These are phyloP conservation scores for Platichthys flesus DNA, from an alignment of 2,113 vertebrate species.

Conservation along the genomic window DNA sequence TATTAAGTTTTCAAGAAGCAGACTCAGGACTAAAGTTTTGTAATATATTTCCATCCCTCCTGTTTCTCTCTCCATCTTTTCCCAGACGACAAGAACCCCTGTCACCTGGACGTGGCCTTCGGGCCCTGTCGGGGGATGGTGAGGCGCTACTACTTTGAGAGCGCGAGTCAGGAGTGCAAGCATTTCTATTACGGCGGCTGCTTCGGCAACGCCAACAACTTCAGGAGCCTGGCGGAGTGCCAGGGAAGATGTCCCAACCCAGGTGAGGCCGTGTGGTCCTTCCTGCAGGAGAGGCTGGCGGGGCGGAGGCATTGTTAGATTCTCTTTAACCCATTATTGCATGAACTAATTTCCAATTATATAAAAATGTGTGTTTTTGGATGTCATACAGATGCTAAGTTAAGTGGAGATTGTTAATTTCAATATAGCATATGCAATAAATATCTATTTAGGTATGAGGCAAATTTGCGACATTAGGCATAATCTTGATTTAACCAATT, in stretches of 20 bases:
- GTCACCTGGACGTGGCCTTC: constrained; percentile 85
- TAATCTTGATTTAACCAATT: too few relatives aligned
- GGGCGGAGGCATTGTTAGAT: neutral
- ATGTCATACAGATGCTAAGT: too few relatives aligned
- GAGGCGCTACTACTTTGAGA: constrained; percentile 88
- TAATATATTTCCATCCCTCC: neutral
- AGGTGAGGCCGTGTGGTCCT: constrained; percentile 73
- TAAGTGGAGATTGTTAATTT: too few relatives aligned
- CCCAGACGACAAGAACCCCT: constrained; percentile 87
- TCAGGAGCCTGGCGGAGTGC: constrained; percentile 84
- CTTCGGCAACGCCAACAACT: constrained; percentile 94
- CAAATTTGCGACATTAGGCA: too few relatives aligned
- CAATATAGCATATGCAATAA: too few relatives aligned
- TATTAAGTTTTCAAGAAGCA: too few relatives aligned
- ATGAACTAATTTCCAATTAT: too few relatives aligned
- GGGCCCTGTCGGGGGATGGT: constrained; percentile 90
- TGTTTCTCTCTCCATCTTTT: constrained; percentile 1
- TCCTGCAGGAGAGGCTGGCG: neutral
- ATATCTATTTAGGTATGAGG: too few relatives aligned
- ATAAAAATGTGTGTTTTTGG: too few relatives aligned
- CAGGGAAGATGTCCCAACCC: constrained; percentile 79
- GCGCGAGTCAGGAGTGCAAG: constrained; percentile 79
- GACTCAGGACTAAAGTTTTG: too few relatives aligned
- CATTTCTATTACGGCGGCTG: constrained; percentile 92
- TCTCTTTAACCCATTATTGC: neutral